Conservation (phyloP, 1,140 invertebrate genomes). For the Drosophila ohnishii region DNA sequence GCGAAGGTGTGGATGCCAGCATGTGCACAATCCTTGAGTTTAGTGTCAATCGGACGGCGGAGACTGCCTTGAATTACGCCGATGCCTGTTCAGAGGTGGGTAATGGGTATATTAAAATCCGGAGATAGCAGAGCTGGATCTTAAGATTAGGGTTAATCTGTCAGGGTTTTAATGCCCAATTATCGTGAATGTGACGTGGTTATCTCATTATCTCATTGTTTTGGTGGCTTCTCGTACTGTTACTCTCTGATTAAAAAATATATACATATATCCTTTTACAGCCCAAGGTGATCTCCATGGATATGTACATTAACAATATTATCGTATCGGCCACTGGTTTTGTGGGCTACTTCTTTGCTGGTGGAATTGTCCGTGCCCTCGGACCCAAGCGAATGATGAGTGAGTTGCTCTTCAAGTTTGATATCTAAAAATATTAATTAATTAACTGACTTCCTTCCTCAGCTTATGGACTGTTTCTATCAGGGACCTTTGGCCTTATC, state of each 20-base stretch:
- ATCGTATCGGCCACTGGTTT: constrained; percentile 84
- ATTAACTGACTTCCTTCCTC: neutral
- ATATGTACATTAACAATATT: constrained; percentile 85
- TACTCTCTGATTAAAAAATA: neutral
- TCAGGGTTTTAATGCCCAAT: constrained; percentile 1
- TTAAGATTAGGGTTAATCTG: constrained; percentile 8
- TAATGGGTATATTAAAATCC: neutral
- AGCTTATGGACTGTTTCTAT: constrained; percentile 82
- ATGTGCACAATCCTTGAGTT: constrained; percentile 78
- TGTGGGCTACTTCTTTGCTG: constrained; percentile 84
- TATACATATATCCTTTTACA: constrained; percentile 17
- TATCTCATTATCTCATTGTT: neutral
- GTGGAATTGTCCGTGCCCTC: constrained; percentile 82
- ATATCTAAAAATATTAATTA: neutral
- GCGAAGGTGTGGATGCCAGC: constrained; percentile 44
- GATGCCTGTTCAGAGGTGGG: constrained; percentile 54
- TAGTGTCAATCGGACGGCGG: constrained; percentile 71
- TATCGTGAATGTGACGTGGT: constrained; percentile 17
- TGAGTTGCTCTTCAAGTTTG: constrained; percentile 26
- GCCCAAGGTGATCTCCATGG: constrained; percentile 79
- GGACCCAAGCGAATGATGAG: constrained; percentile 84
- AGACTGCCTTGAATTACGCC: constrained; percentile 49
- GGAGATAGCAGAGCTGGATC: neutral
- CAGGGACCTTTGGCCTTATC: constrained; percentile 73
- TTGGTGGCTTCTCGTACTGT: neutral